Evolutionary conservation across 1,140 invertebrate species (phyloP).

Genomic region (Diploscapter pachys): DNA sequence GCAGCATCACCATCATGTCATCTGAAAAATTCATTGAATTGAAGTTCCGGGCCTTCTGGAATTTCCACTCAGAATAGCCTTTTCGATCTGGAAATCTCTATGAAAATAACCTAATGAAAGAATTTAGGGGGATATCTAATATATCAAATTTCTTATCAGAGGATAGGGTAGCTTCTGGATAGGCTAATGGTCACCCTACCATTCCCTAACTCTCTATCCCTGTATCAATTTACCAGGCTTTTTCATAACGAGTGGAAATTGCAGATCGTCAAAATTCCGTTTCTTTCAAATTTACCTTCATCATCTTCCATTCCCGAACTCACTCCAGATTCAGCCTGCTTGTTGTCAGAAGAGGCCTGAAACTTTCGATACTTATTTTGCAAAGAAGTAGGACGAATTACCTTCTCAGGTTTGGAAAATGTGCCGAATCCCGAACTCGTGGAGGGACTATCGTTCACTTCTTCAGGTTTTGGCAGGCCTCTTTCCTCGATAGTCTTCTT

Average conservation of each 20-base stretch:
- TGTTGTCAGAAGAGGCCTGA: too few species aligned
- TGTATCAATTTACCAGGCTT: too few species aligned
- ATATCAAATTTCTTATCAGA: not conserved
- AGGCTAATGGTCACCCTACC: too few species aligned
- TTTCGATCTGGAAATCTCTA: too few species aligned
- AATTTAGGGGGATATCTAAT: not conserved
- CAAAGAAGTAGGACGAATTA: too few species aligned
- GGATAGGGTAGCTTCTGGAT: too few species aligned
- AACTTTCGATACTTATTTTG: too few species aligned
- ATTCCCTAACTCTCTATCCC: too few species aligned
- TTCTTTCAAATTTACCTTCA: not conserved
- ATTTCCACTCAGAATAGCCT: too few species aligned
- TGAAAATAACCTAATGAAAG: not conserved
- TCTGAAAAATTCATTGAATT: constrained; percentile 10
- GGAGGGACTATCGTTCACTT: not conserved
- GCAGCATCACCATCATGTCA: constrained; percentile 18
- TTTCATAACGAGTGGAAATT: constrained; percentile 14
- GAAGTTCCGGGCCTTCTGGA: too few species aligned
- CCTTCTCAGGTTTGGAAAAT: not conserved
- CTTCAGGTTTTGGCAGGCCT: constrained; percentile 15
- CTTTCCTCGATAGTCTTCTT: not conserved
- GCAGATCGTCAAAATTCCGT: constrained; percentile 7
- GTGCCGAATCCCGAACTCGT: constrained; percentile 8
- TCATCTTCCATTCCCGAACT: too few species aligned
- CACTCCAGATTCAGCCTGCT: too few species aligned